Percentiles rank a stretch among this genome's conserved stretches.
These are phyloP conservation scores for Rhopalosiphum maidis DNA, from an alignment of 1,140 invertebrate species.

Conservation along the genomic window DNA sequence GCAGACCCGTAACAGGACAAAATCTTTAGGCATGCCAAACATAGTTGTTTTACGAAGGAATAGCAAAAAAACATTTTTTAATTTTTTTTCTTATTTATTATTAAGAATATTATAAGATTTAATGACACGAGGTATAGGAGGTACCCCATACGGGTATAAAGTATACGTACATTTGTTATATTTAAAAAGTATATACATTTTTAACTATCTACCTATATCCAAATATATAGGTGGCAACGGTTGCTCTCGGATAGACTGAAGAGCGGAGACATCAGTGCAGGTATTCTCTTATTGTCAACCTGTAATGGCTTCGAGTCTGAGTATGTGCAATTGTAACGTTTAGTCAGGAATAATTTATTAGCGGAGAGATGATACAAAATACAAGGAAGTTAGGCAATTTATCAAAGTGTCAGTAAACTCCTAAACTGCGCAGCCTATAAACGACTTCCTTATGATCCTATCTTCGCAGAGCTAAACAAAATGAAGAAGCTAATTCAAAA, in stretches of 20 bases:
- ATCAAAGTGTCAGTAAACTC: no score
- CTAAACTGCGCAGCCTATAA: background rate
- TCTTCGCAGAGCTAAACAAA: background rate
- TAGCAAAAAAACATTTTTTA: no score
- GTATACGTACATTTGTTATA: background rate
- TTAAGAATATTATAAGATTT: no score
- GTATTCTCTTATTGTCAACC: background rate
- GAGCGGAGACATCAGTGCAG: background rate
- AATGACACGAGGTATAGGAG: background rate
- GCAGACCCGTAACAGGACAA: no score
- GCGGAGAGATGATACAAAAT: background rate
- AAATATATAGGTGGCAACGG: no score
- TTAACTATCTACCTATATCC: no score
- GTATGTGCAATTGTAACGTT: background rate
- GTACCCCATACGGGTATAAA: no score
- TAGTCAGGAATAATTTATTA: background rate
- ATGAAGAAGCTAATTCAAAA: background rate
- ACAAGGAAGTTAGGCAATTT: background rate
- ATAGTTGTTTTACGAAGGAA: no score
- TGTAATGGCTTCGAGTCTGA: background rate
- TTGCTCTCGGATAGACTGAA: no score
- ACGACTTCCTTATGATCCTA: no score
- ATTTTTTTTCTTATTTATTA: no score
- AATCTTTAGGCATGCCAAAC: no score
- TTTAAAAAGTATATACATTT: background rate